A percentile compares a stretch with the other conserved stretches of the same genome.
phyloP scores from a whole-genome alignment of 2,888 invertebrate species.

The Hypomecis atomaria region DNA sequence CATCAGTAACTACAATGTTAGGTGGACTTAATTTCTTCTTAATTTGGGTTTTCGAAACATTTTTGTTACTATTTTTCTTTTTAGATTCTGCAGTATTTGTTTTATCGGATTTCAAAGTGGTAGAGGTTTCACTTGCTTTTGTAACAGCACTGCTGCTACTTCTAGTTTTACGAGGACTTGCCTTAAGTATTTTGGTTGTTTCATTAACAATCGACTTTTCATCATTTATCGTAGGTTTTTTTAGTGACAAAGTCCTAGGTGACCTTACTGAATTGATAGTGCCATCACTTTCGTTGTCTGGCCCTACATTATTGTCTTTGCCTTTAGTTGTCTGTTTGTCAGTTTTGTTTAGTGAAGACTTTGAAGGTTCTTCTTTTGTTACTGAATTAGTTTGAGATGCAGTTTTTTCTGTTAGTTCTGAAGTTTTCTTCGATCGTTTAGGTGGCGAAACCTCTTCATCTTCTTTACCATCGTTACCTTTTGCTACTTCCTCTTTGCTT shows the following conservation, averaged over 20 bases:
- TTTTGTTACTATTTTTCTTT: too few relatives aligned
- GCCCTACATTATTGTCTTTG: conserved; percentile 31
- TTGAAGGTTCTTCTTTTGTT: conserved; percentile 16
- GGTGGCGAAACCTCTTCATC: conserved; percentile 66
- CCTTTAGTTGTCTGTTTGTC: conserved; percentile 5
- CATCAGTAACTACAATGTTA: conserved; percentile 58
- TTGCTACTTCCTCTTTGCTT: too few relatives aligned
- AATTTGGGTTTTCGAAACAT: background rate
- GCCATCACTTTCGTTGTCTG: conserved; percentile 4
- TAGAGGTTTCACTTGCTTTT: background rate
- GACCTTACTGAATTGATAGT: conserved; percentile 17
- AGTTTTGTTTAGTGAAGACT: conserved; percentile 1
- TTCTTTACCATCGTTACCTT: conserved; percentile 41
- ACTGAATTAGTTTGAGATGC: conserved; percentile 8
- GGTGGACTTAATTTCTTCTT: conserved; percentile 47
- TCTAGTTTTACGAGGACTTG: conserved; percentile 36
- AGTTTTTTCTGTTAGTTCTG: background rate
- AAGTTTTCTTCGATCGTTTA: conserved; percentile 57
- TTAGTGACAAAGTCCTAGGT: conserved; percentile 27
- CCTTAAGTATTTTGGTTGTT: conserved; percentile 15
- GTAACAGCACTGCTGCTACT: conserved; percentile 22
- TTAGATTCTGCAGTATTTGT: conserved; percentile 11
- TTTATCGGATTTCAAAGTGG: conserved; percentile 14
- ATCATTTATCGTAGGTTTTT: conserved; percentile 13
- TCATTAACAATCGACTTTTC: conserved; percentile 6